Evolutionary conservation across 2,888 invertebrate species (phyloP), one percentile per base, ranked within the genome.

Genomic region (Leucophenga maculata): DNA sequence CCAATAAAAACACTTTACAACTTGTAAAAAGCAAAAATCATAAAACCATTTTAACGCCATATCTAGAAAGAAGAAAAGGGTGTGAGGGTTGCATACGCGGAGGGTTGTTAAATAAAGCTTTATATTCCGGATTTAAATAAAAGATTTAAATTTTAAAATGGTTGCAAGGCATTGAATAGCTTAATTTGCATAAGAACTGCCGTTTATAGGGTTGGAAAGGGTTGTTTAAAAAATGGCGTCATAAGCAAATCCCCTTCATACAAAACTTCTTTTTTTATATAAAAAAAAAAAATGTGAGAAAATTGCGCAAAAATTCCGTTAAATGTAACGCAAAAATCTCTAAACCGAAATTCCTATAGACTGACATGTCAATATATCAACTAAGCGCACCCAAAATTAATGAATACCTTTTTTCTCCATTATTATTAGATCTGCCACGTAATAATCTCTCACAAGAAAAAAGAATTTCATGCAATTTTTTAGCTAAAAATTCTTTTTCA

Each of bases 1-100:
- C 85, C 86, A 86, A 85, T 85, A 86, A 86, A 85, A 86, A 76
- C 86, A 86, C 85, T 85, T 85, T 86, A 85, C 85, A 84, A 78
- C 83, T 75, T 78, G 77, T 79, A 83, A 78, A n/a, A 48, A 77
- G 79, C 79, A 76, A 77, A 76, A 70, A 73, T 76, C 78, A 80
- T 80, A 78, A 81, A 81, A 75, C 75, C 72, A 74, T 62, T 60
- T 60, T 54, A 59, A 26, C 39, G 39, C 39, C 8, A 1, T 39
- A 3, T 4, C 26, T 3, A 46, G 6, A 46, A 50, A 50, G n/a
- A 26, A 46, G 6, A 46, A 50, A 50, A 50, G 50, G n/a, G 50
- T 18, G 50, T 50, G 50, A 18, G 50, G 20, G 26, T 22, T 55
- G 55, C 26, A 26, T 32, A 8, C 11, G 39, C 39, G 11, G 39